These are phyloP conservation scores for Gadopsis bispinosus DNA, from an alignment of 2,797 vertebrate genomes.

Conservation along the genomic window DNA sequence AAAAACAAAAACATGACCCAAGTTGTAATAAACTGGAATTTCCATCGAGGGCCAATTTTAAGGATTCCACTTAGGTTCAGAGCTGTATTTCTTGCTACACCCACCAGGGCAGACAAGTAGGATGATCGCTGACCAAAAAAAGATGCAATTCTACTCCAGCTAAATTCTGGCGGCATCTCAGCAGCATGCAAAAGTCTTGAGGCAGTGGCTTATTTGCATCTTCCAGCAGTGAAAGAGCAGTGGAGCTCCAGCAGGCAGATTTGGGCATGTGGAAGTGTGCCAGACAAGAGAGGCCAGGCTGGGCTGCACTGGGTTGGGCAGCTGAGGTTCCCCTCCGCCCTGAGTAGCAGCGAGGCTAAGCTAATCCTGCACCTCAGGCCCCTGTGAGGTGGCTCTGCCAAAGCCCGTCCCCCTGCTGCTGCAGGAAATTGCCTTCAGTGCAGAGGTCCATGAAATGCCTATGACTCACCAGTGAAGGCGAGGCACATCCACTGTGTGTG, in stretches of 20 bases:
- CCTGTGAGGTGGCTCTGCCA: slow-evolving; percentile 80
- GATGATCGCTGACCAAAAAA: slow-evolving; percentile 31
- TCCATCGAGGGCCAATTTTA: not conserved
- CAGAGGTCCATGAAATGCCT: slow-evolving; percentile 79
- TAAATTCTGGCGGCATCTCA: slow-evolving; percentile 48
- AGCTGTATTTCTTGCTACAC: slow-evolving; percentile 3
- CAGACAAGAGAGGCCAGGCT: slow-evolving; percentile 70
- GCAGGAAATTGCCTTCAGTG: slow-evolving; percentile 86
- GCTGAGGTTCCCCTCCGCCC: slow-evolving; percentile 80
- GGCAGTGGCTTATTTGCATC: slow-evolving; percentile 62
- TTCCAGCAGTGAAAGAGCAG: slow-evolving; percentile 62
- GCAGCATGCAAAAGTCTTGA: slow-evolving; percentile 53
- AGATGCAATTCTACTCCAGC: slow-evolving; percentile 62
- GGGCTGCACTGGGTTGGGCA: slow-evolving; percentile 62
- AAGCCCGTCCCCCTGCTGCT: slow-evolving; percentile 84
- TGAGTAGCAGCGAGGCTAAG: slow-evolving; percentile 76
- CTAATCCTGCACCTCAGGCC: slow-evolving; percentile 83
- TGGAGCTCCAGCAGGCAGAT: slow-evolving; percentile 63
- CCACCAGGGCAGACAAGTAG: slow-evolving; percentile 40
- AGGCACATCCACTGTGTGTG: slow-evolving; percentile 36
- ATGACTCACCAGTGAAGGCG: slow-evolving; percentile 57
- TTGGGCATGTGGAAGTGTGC: slow-evolving; percentile 61
- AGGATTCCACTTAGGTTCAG: slow-evolving; percentile 20
- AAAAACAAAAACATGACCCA: slow-evolving; percentile 4
- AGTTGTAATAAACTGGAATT: not conserved